phyloP scores from a whole-genome alignment of 2,797 vertebrate species.

The Acipenser oxyrinchus region DNA sequence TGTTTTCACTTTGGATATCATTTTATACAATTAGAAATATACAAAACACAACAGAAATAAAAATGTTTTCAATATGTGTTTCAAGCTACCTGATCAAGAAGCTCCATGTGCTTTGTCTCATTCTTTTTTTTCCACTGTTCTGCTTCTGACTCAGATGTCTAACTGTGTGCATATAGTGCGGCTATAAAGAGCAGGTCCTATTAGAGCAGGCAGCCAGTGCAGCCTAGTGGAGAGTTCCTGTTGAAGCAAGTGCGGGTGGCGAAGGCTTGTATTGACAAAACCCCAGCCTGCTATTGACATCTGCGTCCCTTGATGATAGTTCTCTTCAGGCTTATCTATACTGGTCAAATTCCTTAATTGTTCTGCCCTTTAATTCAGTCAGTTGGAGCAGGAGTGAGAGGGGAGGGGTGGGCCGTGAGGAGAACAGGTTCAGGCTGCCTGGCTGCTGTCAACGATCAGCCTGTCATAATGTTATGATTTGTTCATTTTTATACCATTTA shows the following conservation, averaged over 20 bases:
- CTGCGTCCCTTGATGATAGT: slow-evolving; percentile 63
- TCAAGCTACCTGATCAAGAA: too few species aligned
- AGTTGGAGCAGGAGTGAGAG: slow-evolving; percentile 66
- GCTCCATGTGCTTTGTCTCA: too few species aligned
- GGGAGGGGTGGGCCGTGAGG: slow-evolving; percentile 49
- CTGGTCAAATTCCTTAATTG: slow-evolving; percentile 75
- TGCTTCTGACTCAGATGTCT: too few species aligned
- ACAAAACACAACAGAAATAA: too few species aligned
- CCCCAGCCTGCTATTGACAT: slow-evolving; percentile 63
- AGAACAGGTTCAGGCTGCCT: slow-evolving; percentile 57
- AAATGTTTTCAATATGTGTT: too few species aligned
- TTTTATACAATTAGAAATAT: too few species aligned
- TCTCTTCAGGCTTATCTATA: slow-evolving; percentile 65
- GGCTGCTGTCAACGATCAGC: slow-evolving; percentile 66
- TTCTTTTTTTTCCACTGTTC: too few species aligned
- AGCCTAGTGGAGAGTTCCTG: slow-evolving; percentile 66
- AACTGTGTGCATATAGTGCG: too few species aligned
- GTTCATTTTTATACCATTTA: slow-evolving; percentile 77
- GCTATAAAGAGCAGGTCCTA: too few species aligned
- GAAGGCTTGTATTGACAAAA: slow-evolving; percentile 65
- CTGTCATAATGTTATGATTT: slow-evolving; percentile 76
- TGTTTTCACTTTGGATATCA: too few species aligned
- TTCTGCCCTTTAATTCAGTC: slow-evolving; percentile 76
- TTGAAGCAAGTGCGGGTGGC: slow-evolving; percentile 48
- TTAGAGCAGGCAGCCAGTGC: slow-evolving; percentile 51